These are phyloP conservation scores for Panulirus ornatus DNA, from an alignment of 1,140 invertebrate species.

Conservation along the genomic window DNA sequence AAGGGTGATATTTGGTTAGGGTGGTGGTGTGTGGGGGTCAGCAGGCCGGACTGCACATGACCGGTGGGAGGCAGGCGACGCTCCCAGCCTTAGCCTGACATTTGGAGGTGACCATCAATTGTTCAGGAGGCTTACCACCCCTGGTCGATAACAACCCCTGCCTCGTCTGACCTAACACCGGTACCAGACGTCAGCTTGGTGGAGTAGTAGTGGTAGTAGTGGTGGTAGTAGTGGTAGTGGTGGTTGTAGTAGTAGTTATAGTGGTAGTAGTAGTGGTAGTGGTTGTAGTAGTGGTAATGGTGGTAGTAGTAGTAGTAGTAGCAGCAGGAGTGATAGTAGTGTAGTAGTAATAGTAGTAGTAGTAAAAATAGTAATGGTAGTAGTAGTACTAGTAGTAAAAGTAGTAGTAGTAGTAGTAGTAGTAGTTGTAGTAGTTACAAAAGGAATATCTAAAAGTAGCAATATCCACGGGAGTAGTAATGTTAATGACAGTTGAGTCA, in stretches of 20 bases:
- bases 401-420: background rate
- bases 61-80: slow-evolving; percentile 26
- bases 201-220: background rate
- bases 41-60: slow-evolving; percentile 35
- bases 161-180: background rate
- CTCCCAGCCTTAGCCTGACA: slow-evolving; percentile 30
- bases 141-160: background rate
- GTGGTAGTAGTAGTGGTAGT: too few relatives aligned
- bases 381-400: background rate
- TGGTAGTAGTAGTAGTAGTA: background rate
- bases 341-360: background rate
- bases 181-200: too few relatives aligned
- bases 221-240: background rate
- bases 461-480: too few relatives aligned
- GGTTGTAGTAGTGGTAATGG: background rate
- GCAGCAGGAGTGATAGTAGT: background rate
- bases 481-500: too few relatives aligned
- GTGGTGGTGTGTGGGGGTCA: slow-evolving; percentile 9
- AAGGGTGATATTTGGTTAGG: background rate
- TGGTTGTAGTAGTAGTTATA: too few relatives aligned
- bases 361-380: background rate
- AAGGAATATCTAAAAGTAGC: too few relatives aligned
- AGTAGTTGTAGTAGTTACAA: too few relatives aligned
- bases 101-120: slow-evolving; percentile 46
- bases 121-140: slow-evolving; percentile 12